Conservation (phyloP, 1,140 invertebrate species). For the Schlechtendalia chinensis region DNA sequence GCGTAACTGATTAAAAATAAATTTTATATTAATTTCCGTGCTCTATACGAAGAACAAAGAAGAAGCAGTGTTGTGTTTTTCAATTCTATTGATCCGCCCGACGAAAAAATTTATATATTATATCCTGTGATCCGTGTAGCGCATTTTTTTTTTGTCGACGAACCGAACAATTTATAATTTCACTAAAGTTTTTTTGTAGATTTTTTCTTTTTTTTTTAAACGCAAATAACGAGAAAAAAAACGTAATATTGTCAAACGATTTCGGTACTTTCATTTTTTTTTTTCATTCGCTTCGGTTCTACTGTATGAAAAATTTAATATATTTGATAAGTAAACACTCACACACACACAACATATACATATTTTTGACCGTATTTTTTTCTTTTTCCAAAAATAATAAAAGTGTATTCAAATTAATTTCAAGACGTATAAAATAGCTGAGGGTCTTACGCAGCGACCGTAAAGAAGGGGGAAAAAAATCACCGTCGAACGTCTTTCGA, state of each 20-base stretch:
- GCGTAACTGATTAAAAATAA: too few relatives aligned
- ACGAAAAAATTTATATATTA: too few relatives aligned
- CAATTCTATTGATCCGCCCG: too few relatives aligned
- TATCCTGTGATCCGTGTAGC: too few relatives aligned
- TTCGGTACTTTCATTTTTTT: background rate
- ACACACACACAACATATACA: too few relatives aligned
- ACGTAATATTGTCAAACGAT: background rate
- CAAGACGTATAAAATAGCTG: background rate
- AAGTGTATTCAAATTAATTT: background rate
- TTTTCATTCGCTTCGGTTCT: background rate
- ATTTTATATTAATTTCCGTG: too few relatives aligned
- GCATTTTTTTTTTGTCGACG: background rate
- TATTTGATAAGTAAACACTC: conserved; percentile 1
- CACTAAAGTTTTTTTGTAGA: background rate
- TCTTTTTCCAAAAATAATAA: background rate
- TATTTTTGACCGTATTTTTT: background rate
- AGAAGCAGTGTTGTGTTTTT: too few relatives aligned
- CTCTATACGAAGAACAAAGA: too few relatives aligned
- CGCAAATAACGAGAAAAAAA: background rate
- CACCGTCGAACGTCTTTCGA: too few relatives aligned
- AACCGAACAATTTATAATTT: conserved; percentile 7
- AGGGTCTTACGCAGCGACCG: background rate
- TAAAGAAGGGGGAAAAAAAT: background rate
- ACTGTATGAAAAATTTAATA: background rate
- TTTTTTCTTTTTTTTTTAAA: background rate